Base-by-base conservation (phyloP, 2,797 vertebrate species). In the Bradypus variegatus region DNA sequence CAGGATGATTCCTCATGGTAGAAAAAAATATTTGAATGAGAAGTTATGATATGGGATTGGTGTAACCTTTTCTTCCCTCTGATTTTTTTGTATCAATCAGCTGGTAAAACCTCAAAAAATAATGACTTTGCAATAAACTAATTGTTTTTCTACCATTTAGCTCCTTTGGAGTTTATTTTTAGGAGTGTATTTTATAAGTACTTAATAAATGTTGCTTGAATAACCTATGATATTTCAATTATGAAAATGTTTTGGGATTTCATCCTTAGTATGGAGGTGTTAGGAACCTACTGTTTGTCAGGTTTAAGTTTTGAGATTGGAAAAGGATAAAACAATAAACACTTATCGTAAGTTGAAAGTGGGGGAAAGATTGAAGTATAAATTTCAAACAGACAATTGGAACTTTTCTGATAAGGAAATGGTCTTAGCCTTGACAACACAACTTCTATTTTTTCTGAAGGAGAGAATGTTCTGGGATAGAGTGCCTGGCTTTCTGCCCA, bases 71-170 rank as follows among this genome's bases (percentile, higher is more conserved):
- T 41, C 48, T 41, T 48, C 36, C 19, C 5, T 87, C 29, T 86
- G 79, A 85, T 85, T 92, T 91, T 23, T 91, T 89, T 89, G 31
- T 64, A 18, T 95, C 64, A 69, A 18, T 95, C 69, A 69, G 60
- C 58, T 83, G 31, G 33, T 94, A 21, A 93, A 93, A 96, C 45
- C 36, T 53, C 27, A 76, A 58, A 76, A 58, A 91, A 73, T 75
- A 62, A 62, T 70, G 48, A 84, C 38, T 91, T 85, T 50, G 58
- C 33, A 69, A 9, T 77, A 79, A 82, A 92, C 45, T 87, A 80
- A 15, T 81, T 84, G 65, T 88, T 90, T 77, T 84, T 75, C 45
- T 91, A 79, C 8, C 29, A 29, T 75, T 91, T 73, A 82, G 29
- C 38, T 91, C n/a, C 50, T 73, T 70, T 81, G 84, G 48, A 93